Base-by-base conservation (phyloP, 1,140 invertebrate species). In the Sitophilus oryzae region DNA sequence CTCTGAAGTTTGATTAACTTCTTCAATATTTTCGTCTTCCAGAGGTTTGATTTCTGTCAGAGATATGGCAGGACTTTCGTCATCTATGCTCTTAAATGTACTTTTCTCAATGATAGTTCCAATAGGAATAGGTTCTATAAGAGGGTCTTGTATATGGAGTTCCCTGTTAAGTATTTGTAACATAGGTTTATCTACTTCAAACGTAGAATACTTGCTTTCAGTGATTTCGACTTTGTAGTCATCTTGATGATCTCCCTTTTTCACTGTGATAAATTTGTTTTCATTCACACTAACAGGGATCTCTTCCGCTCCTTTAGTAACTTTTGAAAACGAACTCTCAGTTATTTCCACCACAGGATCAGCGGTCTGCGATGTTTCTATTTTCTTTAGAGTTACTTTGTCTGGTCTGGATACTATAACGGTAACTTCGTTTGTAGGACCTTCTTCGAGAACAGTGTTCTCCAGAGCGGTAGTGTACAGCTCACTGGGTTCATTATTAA, bases 401-500 rank as follows among this genome's bases (percentile, higher is more conserved):
- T 49, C 30, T 10, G 53, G 53, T 14, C 43, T 58, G 16, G 57
- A 48, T 35, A 63, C 21, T 11, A 55, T 52, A 4, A 61, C 44
- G 19, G 57, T 63, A 11, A 54, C 52, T 21, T 58, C 52, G 25
- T 51, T 58, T 4, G 30, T 50, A 19, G 42, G 41, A 22, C 35
- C 61, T 23, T 23, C 36, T 10, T 30, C 44, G 6, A 42, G 37
- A 22, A 14, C 14, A 30, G 44, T 44, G n/a, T 53, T 49, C 22
- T 68, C 64, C 18, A 62, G 41, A 18, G 65, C 65, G 19, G 64
- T 66, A 23, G 61, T 67, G 43, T 68, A 67, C 35, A 64, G 45
- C 18, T 68, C 66, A 20, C 46, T 62, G 6, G 56, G 47, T 34
- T 59, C 52, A 37, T 64, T 61, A 40, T 63, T 64, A 19, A 62